Conservation (phyloP, 2,888 invertebrate species). For the Catotricha subobsoleta region DNA sequence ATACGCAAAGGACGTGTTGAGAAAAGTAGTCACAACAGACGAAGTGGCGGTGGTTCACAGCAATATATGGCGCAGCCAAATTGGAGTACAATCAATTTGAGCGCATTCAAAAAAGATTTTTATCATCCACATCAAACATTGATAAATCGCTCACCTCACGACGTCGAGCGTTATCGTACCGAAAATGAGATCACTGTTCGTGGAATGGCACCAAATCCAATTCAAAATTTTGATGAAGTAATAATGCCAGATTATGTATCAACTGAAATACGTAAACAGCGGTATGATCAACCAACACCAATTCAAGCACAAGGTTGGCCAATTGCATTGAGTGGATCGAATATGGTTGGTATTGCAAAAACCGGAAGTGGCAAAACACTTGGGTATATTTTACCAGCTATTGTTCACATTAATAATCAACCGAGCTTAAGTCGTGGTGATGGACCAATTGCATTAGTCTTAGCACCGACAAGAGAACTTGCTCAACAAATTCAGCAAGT, state of each 20-base stretch:
- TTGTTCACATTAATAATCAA: conserved; percentile 73
- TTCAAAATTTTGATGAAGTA: conserved; percentile 60
- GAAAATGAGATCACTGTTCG: conserved; percentile 55
- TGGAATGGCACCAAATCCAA: conserved; percentile 56
- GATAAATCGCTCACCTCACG: conserved; percentile 39
- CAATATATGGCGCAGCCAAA: too few species aligned
- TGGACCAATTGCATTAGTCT: conserved; percentile 64
- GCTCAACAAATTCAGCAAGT: conserved; percentile 72
- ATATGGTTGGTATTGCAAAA: conserved; percentile 73
- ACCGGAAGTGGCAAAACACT: conserved; percentile 65
- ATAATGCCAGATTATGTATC: conserved; percentile 56
- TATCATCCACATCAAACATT: conserved; percentile 54
- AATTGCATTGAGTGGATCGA: conserved; percentile 61
- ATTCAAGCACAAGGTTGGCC: conserved; percentile 81
- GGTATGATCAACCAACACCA: conserved; percentile 57
- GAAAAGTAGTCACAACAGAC: too few species aligned
- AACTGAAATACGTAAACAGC: conserved; percentile 41
- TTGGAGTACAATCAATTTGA: background rate
- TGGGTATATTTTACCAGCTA: conserved; percentile 63
- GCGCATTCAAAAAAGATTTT: conserved; percentile 61
- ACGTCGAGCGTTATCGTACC: conserved; percentile 47
- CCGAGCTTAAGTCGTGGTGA: conserved; percentile 55
- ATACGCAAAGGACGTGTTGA: too few species aligned
- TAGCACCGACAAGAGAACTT: conserved; percentile 62
- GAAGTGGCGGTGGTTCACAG: too few species aligned